Evolutionary conservation across 2,888 invertebrate genomes (phyloP).

Genomic region (Thera britannica): DNA sequence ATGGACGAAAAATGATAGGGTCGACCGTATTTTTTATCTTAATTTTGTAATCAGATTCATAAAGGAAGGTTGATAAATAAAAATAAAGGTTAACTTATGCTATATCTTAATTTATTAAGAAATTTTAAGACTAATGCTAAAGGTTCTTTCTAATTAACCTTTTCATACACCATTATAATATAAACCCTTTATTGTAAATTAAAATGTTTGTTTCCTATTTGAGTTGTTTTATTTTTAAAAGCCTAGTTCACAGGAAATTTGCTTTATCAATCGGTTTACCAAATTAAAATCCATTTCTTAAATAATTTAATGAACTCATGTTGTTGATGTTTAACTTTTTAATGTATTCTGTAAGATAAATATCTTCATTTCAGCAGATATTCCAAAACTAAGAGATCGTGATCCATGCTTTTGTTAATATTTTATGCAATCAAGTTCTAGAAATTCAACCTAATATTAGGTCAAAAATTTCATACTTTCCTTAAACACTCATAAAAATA

Average conservation of each 20-base stretch:
- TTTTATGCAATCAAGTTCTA: background rate
- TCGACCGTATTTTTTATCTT: background rate
- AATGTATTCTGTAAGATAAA: background rate
- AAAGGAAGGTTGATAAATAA: slow-evolving; percentile 21
- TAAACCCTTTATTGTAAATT: slow-evolving; percentile 6
- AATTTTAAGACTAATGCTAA: slow-evolving; percentile 11
- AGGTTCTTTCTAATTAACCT: slow-evolving; percentile 15
- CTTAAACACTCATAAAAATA: background rate
- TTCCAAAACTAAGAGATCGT: background rate
- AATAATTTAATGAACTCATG: background rate
- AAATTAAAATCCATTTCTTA: background rate
- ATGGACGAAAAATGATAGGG: slow-evolving; percentile 49
- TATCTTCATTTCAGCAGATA: background rate
- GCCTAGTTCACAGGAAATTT: background rate
- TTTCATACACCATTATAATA: slow-evolving; percentile 15
- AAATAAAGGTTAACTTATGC: slow-evolving; percentile 16
- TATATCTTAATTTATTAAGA: slow-evolving; percentile 27
- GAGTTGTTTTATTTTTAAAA: slow-evolving; percentile 3
- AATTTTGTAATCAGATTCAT: background rate
- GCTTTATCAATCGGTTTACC: background rate
- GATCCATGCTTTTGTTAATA: background rate
- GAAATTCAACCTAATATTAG: background rate
- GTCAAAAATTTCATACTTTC: background rate
- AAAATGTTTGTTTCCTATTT: slow-evolving; percentile 1
- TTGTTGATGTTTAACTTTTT: background rate